Evolutionary conservation across 2,113 vertebrate species (phyloP), one percentile per base, ranked within the genome.

Genomic region (Brachyistius frenatus): DNA sequence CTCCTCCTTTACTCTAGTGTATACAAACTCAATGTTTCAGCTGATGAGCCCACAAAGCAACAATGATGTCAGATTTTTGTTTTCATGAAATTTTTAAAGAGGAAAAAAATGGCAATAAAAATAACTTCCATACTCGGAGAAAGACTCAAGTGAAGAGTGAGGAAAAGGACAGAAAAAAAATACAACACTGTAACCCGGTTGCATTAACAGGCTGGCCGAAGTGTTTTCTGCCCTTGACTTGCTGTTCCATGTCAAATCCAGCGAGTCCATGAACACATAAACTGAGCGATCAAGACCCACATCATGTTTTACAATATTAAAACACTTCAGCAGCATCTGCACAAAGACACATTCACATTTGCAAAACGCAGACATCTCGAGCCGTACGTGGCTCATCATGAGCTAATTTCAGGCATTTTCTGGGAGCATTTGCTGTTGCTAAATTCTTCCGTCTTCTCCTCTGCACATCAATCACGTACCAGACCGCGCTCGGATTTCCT

Each of bases 401-500:
- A 72, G 55, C 37, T 31, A 66, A 66, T 76, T 49, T 36, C 36
- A 66, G 16, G n/a, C 31, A 16, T 41, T 75, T 66, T 7, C 0
- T 11, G 14, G 11, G 58, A 2, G 53, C 16, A 14, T 33, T 44
- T 39, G 46, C 41, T 15, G 16, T 16, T 50, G 46, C 44, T 0
- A 37, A 63, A 11, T 80, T 56, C 23, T 11, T 73, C 33, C 5
- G 9, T 71, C 57, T 53, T 73, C 56, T 79, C 37, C 58, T 44
- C 49, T 69, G 66, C 58, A 56, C 58, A 81, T 80, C 47, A 81
- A 47, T 82, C 75, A 80, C 35, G 66, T 61, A 58, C 11, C 41
- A 46, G 63, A 66, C 49, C 41, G 32, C 49, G 81, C 58, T 66
- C 0, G 3, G 2, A 79, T 62, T 49, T 76, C 5, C 23, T 5